phyloP scores from a whole-genome alignment of 2,888 invertebrate species.

The Euclidia mi region DNA sequence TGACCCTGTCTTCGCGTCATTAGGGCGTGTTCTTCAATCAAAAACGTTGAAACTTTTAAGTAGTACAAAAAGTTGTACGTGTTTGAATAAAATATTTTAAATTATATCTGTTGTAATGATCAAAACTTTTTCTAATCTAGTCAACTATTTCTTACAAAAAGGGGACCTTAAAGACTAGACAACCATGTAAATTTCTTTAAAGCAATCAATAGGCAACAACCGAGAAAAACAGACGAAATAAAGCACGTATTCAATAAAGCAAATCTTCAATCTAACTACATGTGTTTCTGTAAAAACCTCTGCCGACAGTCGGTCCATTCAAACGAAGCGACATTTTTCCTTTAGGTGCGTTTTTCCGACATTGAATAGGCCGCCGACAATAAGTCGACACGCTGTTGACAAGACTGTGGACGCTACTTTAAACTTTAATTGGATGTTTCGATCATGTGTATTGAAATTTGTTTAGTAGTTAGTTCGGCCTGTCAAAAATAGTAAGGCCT shows the following conservation, averaged over 20 bases:
- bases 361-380: conserved; percentile 77
- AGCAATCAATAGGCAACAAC: conserved; percentile 13
- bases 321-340: conserved; percentile 70
- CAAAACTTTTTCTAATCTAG: too few relatives aligned
- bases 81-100: too few relatives aligned
- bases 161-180: too few relatives aligned
- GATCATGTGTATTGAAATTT: conserved; percentile 52
- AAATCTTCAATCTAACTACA: conserved; percentile 46
- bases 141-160: too few relatives aligned
- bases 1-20: conserved; percentile 27
- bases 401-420: conserved; percentile 63
- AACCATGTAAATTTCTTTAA: not conserved
- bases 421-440: conserved; percentile 71
- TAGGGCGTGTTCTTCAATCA: conserved; percentile 26
- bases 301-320: conserved; percentile 59
- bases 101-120: too few relatives aligned
- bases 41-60: conserved; percentile 7
- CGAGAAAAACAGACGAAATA: conserved; percentile 25
- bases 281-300: conserved; percentile 37
- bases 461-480: conserved; percentile 31
- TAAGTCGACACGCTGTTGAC: conserved; percentile 75
- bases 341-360: conserved; percentile 52
- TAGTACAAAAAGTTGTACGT: not conserved
- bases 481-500: conserved; percentile 11
- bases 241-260: conserved; percentile 38